Percentiles rank a stretch among this genome's conserved stretches.
Conservation (phyloP, 1,140 invertebrate genomes). For the Ips typographus region DNA sequence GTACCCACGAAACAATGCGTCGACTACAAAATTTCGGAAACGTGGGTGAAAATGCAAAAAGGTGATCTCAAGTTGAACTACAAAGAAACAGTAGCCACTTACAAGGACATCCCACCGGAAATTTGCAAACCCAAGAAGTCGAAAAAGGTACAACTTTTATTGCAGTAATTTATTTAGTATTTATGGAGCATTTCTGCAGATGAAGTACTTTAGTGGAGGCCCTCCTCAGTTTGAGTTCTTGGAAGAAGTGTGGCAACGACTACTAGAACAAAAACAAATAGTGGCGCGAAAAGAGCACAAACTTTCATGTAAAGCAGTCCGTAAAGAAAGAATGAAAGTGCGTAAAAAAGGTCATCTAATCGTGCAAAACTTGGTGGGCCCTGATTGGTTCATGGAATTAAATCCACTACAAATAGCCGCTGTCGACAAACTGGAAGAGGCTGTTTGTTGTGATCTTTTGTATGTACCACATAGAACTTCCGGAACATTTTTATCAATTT, state of each 20-base stretch:
- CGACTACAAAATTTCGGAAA: conserved; percentile 46
- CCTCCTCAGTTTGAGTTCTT: conserved; percentile 42
- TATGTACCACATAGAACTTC: not conserved
- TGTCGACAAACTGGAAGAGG: conserved; percentile 40
- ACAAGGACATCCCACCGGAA: conserved; percentile 36
- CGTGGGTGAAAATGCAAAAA: conserved; percentile 40
- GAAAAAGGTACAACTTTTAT: conserved; percentile 18
- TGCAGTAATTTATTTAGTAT: not conserved
- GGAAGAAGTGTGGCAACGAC: conserved; percentile 41
- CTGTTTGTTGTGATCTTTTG: conserved; percentile 12
- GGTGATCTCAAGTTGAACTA: conserved; percentile 41
- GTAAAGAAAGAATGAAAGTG: conserved; percentile 6
- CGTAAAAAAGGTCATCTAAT: conserved; percentile 3
- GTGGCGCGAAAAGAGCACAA: conserved; percentile 28
- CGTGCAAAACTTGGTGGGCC: conserved; percentile 38
- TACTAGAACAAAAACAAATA: conserved; percentile 29
- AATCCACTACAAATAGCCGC: conserved; percentile 42
- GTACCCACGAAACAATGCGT: conserved; percentile 34
- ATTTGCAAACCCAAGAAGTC: conserved; percentile 29
- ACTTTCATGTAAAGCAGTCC: conserved; percentile 8
- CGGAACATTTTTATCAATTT: not conserved
- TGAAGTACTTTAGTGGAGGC: conserved; percentile 31
- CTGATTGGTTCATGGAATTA: conserved; percentile 50
- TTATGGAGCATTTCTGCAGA: not conserved
- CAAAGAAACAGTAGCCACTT: conserved; percentile 39